Conservation (phyloP, 2,888 invertebrate species). For the Ornithoptera priamus region DNA sequence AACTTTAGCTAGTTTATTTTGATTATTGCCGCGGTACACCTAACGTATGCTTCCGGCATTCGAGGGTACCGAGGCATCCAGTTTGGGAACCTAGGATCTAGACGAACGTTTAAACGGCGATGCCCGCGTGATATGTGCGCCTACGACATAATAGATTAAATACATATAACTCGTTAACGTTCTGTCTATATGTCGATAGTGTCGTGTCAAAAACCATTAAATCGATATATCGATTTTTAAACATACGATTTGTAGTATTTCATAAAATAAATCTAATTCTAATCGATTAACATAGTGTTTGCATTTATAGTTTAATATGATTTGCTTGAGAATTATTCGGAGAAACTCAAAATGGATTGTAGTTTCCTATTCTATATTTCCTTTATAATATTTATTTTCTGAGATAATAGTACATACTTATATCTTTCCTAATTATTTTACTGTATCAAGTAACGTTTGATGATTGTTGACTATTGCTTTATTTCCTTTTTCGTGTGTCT, state of each 20-base stretch:
- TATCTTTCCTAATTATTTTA: background rate
- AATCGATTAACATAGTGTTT: background rate
- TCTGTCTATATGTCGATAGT: background rate
- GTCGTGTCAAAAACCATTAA: background rate
- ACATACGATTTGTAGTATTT: background rate
- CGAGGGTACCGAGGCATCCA: no score
- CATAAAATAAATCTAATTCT: background rate
- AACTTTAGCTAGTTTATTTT: no score
- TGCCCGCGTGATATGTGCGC: slow-evolving; percentile 17
- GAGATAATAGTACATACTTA: background rate
- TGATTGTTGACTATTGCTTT: background rate
- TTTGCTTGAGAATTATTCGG: background rate
- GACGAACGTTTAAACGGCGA: slow-evolving; percentile 27
- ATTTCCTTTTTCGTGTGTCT: background rate
- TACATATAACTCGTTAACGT: background rate
- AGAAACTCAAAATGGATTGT: no score
- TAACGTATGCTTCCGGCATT: no score
- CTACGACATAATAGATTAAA: slow-evolving; percentile 18
- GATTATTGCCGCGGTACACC: no score
- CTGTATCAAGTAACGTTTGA: background rate
- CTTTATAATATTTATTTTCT: background rate
- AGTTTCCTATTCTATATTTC: no score
- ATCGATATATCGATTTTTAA: background rate
- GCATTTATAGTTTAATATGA: no score
- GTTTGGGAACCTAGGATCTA: slow-evolving; percentile 27